Evolutionary conservation across 2,113 vertebrate genomes (phyloP), one percentile per base, ranked within the genome.

Genomic region (Hemiscyllium ocellatum): DNA sequence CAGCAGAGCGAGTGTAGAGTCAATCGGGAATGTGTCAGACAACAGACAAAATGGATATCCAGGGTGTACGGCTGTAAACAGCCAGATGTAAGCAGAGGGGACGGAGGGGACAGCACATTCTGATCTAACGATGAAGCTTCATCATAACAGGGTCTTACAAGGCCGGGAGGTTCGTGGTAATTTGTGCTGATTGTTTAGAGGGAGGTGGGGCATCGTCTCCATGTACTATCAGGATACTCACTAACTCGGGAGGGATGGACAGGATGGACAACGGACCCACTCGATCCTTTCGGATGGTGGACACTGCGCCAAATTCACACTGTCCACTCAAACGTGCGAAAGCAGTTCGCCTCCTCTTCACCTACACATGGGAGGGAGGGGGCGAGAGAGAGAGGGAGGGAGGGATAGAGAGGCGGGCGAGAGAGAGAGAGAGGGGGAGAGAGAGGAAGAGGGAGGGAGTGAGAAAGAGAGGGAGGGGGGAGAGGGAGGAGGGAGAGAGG

Each of bases 201-300:
- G 89, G 65, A 91, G 56, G 3, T 65, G 89, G 26, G 29, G 50
- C 26, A 91, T 91, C 56, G 56, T 91, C 89, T 4, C 56, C 56
- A 91, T 91, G 86, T 65, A 66, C 89, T 91, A 3, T 3, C 56
- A 2, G 22, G 4, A 56, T 86, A 96, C 97, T 96, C 96, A 97
- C 97, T 97, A 97, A 96, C 96, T 97, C 97, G 33, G 97, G 97
- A 89, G 97, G 97, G 56, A 97, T 96, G 96, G 96, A 66, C 86
- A 97, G 97, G n/a, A 97, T 70, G n/a, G 97, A 96, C 96, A 96
- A 37, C 3, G 96, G 95, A 61, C 70, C 96, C 95, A 96, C 96
- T 95, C 95, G 89, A 1, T 95, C 96, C 76, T 96, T 96, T 96
- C 96, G 96, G 20, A 65, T 80, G 29, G 4, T 20, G 2, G 13